Percentiles rank a stretch among this genome's conserved stretches.
phyloP scores from a whole-genome alignment of 2,113 vertebrate genomes.

The Sceloporus tristichus region DNA sequence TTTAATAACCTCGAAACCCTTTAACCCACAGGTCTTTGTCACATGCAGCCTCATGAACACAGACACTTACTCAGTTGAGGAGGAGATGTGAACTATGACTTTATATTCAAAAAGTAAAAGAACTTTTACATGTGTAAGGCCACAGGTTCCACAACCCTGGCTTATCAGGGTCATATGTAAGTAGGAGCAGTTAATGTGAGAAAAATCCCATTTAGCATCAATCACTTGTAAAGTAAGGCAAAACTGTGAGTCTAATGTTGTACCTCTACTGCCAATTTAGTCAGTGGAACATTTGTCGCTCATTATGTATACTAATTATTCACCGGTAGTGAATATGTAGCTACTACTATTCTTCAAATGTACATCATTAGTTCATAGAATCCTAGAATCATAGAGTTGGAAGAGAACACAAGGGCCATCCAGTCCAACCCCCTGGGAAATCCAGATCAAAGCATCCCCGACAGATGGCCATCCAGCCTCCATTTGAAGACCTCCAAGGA shows the following conservation, averaged over 20 bases:
- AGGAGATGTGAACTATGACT: background rate
- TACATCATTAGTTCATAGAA: background rate
- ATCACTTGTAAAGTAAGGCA: background rate
- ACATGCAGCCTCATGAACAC: background rate
- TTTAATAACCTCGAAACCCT: constrained; percentile 32
- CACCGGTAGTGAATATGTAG: background rate
- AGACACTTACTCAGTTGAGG: background rate
- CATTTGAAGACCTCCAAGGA: no score
- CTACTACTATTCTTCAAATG: background rate
- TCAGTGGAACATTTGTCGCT: background rate
- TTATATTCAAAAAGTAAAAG: no score
- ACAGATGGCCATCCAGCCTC: no score
- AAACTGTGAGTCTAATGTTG: background rate
- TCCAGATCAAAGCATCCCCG: no score
- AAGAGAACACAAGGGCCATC: no score
- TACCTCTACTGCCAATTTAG: background rate
- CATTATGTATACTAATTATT: background rate
- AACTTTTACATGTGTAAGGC: background rate
- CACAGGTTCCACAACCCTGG: background rate
- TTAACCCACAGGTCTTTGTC: constrained; percentile 22
- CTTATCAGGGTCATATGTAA: background rate
- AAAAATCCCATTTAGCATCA: background rate
- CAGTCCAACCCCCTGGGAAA: no score
- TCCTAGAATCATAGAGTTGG: background rate
- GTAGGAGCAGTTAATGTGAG: background rate